A percentile compares a stretch with the other conserved stretches of the same genome.
phyloP scores from a whole-genome alignment of 1,140 invertebrate species.

The Neodiprion pinetum region DNA sequence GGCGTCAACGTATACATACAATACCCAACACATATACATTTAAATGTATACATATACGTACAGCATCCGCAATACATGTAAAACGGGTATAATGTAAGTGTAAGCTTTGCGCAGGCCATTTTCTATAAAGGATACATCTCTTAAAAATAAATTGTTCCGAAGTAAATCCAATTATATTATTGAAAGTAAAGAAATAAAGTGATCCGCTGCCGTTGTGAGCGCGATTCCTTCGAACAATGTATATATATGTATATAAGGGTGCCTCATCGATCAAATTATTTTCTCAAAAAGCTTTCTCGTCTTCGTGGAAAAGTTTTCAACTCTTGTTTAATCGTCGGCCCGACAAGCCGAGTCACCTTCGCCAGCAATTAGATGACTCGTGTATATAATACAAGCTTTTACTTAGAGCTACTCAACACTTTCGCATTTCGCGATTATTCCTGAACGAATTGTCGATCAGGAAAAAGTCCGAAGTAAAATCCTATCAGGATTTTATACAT shows the following conservation, averaged over 20 bases:
- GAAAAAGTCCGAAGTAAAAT: too few species aligned
- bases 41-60: background rate
- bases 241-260: background rate
- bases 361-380: too few species aligned
- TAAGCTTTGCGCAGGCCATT: background rate
- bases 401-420: too few species aligned
- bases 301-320: too few species aligned
- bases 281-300: background rate
- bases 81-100: too few species aligned
- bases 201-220: background rate
- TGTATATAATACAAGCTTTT: too few species aligned
- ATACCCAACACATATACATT: background rate
- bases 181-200: background rate
- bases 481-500: too few species aligned
- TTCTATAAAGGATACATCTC: background rate
- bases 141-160: background rate
- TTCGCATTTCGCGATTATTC: too few species aligned
- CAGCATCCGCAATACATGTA: background rate
- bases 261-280: conserved; percentile 1
- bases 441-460: too few species aligned
- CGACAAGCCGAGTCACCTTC: too few species aligned
- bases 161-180: background rate
- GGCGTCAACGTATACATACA: background rate
- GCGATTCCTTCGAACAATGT: too few species aligned
- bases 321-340: too few species aligned